Conservation (phyloP, 2,888 invertebrate genomes). For the Cerastis rubricosa region DNA sequence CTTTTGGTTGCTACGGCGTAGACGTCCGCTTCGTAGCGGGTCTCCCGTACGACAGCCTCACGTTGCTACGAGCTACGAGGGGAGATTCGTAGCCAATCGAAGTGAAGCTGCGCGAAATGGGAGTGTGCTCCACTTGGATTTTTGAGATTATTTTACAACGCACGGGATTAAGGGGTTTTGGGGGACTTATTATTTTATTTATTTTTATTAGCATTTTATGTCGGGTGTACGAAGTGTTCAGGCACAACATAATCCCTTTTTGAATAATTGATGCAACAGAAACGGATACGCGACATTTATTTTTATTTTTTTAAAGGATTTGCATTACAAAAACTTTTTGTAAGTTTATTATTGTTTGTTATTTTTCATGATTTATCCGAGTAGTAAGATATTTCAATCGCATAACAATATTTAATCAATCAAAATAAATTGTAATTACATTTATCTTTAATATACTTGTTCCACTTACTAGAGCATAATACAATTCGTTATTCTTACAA, state of each 20-base stretch:
- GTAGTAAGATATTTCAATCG: too few relatives aligned
- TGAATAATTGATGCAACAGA: conserved; percentile 41
- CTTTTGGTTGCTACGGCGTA: conserved; percentile 79
- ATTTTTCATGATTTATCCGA: background rate
- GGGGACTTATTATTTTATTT: conserved; percentile 54
- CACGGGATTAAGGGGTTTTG: conserved; percentile 65
- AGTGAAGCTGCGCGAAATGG: conserved; percentile 85
- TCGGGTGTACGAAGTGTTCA: conserved; percentile 24
- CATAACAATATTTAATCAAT: background rate
- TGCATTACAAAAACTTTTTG: background rate
- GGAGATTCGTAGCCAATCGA: conserved; percentile 89
- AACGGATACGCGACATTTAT: conserved; percentile 11
- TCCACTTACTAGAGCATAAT: conserved; percentile 65
- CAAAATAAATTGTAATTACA: background rate
- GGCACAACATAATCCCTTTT: conserved; percentile 32
- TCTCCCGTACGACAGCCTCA: conserved; percentile 88
- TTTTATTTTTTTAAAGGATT: background rate
- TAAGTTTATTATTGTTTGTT: background rate
- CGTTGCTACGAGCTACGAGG: conserved; percentile 90
- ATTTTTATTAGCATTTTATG: conserved; percentile 56
- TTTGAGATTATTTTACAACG: conserved; percentile 73
- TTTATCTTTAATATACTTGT: background rate
- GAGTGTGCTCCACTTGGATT: conserved; percentile 81
- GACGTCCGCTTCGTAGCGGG: conserved; percentile 88
- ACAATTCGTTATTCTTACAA: conserved; percentile 65